Evolutionary conservation across 2,113 vertebrate species (phyloP), one percentile per base, ranked within the genome.

Genomic region (Oophaga pumilio): DNA sequence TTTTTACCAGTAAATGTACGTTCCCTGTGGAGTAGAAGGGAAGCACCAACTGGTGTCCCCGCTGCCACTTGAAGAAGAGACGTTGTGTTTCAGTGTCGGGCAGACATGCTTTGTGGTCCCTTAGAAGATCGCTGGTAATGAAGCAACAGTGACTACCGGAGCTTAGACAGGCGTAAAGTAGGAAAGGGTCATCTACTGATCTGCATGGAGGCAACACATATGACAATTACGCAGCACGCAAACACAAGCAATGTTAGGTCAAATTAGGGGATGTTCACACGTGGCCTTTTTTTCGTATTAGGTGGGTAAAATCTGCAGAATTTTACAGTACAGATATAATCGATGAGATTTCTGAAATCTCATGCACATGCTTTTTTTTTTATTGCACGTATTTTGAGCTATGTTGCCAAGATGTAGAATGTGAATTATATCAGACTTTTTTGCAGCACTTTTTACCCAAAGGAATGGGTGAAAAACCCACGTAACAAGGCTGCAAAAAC

Each of bases 31-130:
- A 8, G 4, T 89, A 89, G 10, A 17, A 89, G 1, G 2, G 82
- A 81, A 97, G 68, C 0, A 90, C 94, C 53, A 99, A 91, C 89
- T 99, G 98, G 91, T 98, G 98, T 20, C 97, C 97, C 57, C 96
- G 95, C 91, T 99, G 98, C 98, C 98, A 99, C 91, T 99, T 99
- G 83, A 97, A 98, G 92, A 99, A 99, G 15, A 99, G 94, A 1
- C 90, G 95, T 24, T 93, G 94, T 0, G 92, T 94, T 87, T 88
- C 74, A 0, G 53, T 90, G 53, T 97, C 94, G 0, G 94, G 77
- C 28, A 99, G 92, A 90, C 96, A 97, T 82, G 98, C 97, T 91
- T 97, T 99, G 94, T 99, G 98, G 91, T 99, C 97, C 90, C 98
- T 95, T 93, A 99, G 94, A 90, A 99, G 94, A 91, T 99, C 98